Evolutionary conservation across 1,140 invertebrate species (phyloP), one percentile per base, ranked within the genome.

Genomic region (Leguminivora glycinivorella): DNA sequence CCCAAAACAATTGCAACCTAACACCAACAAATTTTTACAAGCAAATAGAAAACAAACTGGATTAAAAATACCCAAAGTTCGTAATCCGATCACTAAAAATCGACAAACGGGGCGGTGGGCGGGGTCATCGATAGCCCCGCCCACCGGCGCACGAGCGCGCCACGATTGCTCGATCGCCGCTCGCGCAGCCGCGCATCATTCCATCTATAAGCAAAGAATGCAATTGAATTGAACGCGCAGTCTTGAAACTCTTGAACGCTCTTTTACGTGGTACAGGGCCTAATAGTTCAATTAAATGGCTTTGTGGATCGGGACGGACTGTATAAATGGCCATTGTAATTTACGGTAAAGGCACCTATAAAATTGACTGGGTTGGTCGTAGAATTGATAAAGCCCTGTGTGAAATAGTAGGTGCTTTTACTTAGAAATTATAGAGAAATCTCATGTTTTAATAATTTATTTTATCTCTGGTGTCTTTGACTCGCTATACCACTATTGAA

Each of bases 111-210:
- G 85, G 85, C 84, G 84, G 79, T 78, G 73, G 87, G 84, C 67
- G 82, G 71, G 22, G 29, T 26, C 29, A 67, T 19, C 14, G 14
- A 4, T 29, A 7, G 70, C 72, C 69, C 74, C 82, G 69, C 82
- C 85, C 66, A 56, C 73, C 70, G 67, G 73, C 76, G 78, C 72
- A 72, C 56, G 68, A 25, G 34, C 26, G n/a, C 58, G 25, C 26
- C 76, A 68, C 81, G 79, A 87, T 89, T 89, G 87, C 86, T 70
- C 26, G 76, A 74, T 77, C 58, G 66, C 72, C 80, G 84, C 83
- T 79, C 75, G 56, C n/a, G n/a, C n/a, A n/a, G n/a, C n/a, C 67
- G 81, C 82, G 85, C 84, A 82, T 71, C 72, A 24, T 74, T 79
- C 66, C 67, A 69, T 43, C 47, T 24, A 67, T 70, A 75, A 56